Base-by-base conservation (phyloP, 2,113 vertebrate species). In the Sinocyclocheilus maitianheensis region DNA sequence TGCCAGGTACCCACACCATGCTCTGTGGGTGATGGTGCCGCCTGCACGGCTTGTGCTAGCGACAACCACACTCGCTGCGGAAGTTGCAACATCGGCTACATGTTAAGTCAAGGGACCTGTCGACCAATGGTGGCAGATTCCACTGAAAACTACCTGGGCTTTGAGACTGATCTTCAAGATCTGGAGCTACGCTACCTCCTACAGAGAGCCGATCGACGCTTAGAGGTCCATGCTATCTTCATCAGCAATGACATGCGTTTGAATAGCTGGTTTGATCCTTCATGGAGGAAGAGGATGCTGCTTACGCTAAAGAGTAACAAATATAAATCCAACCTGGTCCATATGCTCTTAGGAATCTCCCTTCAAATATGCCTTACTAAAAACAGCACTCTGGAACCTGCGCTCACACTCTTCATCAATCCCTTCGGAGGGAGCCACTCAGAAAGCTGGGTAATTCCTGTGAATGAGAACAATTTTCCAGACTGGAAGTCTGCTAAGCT, bases 241-340 rank as follows among this genome's bases (percentile, higher is more conserved):
- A 99, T 99, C 93, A 99, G 98, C 94, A 99, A 99, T 0, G 98
- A 99, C 90, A 97, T 99, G 97, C 96, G 98, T 16, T 97, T 99
- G 63, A 99, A 99, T 89, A 99, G 96, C 93, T 99, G 98, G 98
- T 99, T 99, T 3, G 98, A 99, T 86, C 98, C 98, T 0, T 98
- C 97, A 0, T 99, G 97, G 97, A 94, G 98, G 7, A 99, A 99
- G 90, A 85, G 98, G 55, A 99, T 99, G 97, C 94, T 99, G 1
- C 95, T 99, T 82, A 99, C 98, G 0, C 92, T 99, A 16, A 99
- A 99, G 93, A 99, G 98, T 86, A 99, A 99, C 95, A 99, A 99
- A 89, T 99, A 99, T 92, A 99, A 99, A 93, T 96, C 97, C 24
- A 99, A 98, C 87, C 94, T 98, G 90, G 97, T 99, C 40, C 98